Evolutionary conservation across 2,888 invertebrate species (phyloP).

Genomic region (Heliconius cydno): DNA sequence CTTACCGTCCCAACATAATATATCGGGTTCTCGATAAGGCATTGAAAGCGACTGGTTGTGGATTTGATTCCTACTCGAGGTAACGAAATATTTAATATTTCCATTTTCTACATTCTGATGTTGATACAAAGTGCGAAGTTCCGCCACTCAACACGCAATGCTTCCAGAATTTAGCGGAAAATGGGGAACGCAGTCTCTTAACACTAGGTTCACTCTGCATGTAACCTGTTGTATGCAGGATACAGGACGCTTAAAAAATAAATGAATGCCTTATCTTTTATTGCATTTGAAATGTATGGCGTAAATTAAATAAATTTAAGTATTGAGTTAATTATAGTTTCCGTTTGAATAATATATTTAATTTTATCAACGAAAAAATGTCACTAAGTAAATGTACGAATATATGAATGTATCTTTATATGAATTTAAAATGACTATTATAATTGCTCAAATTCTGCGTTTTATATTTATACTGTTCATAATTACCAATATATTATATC

Average conservation of each 20-base stretch:
- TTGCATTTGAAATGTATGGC: not conserved
- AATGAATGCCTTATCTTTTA: no score
- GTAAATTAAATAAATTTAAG: not conserved
- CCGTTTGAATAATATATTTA: not conserved
- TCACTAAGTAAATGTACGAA: not conserved
- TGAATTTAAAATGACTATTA: not conserved
- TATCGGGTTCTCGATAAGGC: not conserved
- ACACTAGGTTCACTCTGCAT: no score
- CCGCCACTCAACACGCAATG: no score
- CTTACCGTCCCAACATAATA: not conserved
- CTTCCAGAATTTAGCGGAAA: no score
- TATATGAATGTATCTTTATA: no score
- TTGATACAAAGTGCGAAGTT: no score
- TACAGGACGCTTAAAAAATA: no score
- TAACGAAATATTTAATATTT: no score
- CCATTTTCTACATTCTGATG: no score
- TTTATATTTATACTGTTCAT: not conserved
- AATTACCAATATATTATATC: constrained; percentile 22
- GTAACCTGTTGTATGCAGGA: no score
- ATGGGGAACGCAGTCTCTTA: no score
- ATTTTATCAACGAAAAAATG: not conserved
- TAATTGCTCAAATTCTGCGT: not conserved
- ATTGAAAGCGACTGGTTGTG: not conserved
- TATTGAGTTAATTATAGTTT: not conserved
- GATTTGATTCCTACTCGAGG: no score